Percentiles rank a stretch among this genome's conserved stretches.
phyloP scores from a whole-genome alignment of 2,797 vertebrate species.

The Scyliorhinus canicula region DNA sequence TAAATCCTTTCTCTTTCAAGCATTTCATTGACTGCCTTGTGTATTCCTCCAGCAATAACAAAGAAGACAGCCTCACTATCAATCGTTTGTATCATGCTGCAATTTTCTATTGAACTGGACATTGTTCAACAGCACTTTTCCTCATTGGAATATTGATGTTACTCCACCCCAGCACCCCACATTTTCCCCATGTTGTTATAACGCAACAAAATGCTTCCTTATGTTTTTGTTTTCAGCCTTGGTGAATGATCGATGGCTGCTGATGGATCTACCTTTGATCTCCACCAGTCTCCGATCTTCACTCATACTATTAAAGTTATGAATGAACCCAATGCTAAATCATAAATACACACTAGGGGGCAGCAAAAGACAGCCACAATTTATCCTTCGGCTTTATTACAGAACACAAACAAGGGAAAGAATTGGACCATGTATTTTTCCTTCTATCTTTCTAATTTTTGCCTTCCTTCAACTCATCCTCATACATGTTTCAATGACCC shows the following conservation, averaged over 20 bases:
- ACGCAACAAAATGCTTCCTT: background rate
- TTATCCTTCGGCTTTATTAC: background rate
- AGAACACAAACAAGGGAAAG: background rate
- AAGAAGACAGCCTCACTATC: background rate
- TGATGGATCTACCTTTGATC: background rate
- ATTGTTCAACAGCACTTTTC: background rate
- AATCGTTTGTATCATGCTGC: background rate
- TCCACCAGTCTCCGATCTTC: background rate
- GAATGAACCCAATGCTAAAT: background rate
- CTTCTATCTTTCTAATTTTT: background rate
- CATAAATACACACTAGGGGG: background rate
- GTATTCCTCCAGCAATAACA: background rate
- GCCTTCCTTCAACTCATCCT: background rate
- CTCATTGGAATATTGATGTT: background rate
- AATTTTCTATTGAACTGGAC: background rate
- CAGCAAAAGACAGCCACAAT: background rate
- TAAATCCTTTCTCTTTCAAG: background rate
- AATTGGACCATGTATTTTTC: background rate
- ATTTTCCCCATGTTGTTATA: background rate
- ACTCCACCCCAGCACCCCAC: no score
- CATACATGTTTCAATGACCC: background rate
- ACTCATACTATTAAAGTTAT: background rate
- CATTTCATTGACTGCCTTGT: background rate
- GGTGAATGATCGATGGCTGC: background rate
- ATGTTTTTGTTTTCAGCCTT: background rate